Base-by-base conservation (phyloP, 2,113 vertebrate species). In the Pygoscelis adeliae region DNA sequence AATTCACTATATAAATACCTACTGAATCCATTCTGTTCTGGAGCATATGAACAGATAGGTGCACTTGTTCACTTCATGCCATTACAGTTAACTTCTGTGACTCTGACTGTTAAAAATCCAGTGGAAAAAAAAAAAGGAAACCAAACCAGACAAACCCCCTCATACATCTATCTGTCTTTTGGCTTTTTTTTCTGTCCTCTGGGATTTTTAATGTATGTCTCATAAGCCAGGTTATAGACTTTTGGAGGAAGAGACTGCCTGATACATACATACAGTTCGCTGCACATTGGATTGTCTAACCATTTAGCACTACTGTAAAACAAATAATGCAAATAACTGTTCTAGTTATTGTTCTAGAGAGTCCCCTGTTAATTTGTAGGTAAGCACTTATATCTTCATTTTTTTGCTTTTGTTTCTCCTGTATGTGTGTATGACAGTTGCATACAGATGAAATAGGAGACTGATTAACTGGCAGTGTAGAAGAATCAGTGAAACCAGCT, bases 361-460 rank as follows among this genome's bases (percentile, higher is more conserved):
- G 44, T 91, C 59, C 65, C 15, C 30, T 79, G 46, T 30, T 90
- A 81, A 90, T 94, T 93, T 73, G 46, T 93, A 71, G 79, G 34
- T 73, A 36, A 86, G 67, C 49, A 73, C 44, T 90, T 80, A 12
- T 42, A 23, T 47, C 55, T 90, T 91, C 22, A 30, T 88, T 70
- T 62, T 34, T 69, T 59, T 71, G 61, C 52, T 95, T 93, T 88
- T 94, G n/a, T 86, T 83, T 91, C 74, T 92, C 52, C 26, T 62
- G 38, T 69, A 14, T 42, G 44, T 73, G 79, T 78, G 72, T 81
- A 62, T 95, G 90, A 73, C 86, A 36, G 85, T 61, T 92, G 88
- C 79, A 92, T 93, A 73, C 93, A 92, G 90, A 90, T 95, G 85
- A 94, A 93, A 95, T 62, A 73, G 47, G 82, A 90, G 80, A 62